A percentile compares a stretch with the other conserved stretches of the same genome.
Conservation (phyloP, 1,140 invertebrate species). For the Triops cancriformis region DNA sequence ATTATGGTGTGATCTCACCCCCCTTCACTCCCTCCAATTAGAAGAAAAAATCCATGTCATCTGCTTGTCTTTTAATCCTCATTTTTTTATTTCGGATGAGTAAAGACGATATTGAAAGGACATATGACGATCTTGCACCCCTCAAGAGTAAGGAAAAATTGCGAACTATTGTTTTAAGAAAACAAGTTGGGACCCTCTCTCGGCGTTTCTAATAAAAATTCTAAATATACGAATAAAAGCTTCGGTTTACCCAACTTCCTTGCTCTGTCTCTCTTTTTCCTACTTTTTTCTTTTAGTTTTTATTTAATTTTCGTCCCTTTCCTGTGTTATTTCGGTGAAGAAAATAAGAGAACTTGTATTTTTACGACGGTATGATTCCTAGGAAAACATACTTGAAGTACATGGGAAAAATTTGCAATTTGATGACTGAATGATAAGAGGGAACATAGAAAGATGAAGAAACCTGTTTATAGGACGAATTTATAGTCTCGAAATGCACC, state of each 20-base stretch:
- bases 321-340: background rate
- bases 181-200: conserved; percentile 7
- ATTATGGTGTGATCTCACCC: too few relatives aligned
- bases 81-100: too few relatives aligned
- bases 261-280: background rate
- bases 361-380: background rate
- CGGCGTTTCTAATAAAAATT: background rate
- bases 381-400: background rate
- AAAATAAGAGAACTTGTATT: background rate
- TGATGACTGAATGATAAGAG: background rate
- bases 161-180: background rate
- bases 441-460: too few relatives aligned
- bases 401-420: background rate
- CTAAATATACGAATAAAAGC: background rate
- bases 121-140: too few relatives aligned
- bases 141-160: too few relatives aligned
- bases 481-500: too few relatives aligned
- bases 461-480: too few relatives aligned
- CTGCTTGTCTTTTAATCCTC: too few relatives aligned
- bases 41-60: too few relatives aligned
- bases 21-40: too few relatives aligned
- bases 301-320: background rate
- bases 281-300: too few relatives aligned
- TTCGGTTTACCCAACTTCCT: background rate
- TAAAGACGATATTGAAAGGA: too few relatives aligned